These are phyloP conservation scores for Sitta carolinensis DNA, from an alignment of 2,797 vertebrate genomes.

Conservation along the genomic window DNA sequence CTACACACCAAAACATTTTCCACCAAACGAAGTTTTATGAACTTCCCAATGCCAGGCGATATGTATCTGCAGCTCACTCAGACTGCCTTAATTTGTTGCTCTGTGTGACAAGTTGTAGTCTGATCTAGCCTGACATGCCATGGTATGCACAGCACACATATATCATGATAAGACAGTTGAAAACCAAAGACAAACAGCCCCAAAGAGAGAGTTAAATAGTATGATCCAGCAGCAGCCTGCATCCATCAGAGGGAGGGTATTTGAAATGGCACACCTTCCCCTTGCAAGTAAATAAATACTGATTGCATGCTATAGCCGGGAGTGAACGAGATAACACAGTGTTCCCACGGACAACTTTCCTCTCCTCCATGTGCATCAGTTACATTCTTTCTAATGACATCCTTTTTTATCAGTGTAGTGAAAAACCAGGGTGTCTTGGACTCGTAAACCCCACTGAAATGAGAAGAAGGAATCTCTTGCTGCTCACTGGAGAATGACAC, in stretches of 20 bases:
- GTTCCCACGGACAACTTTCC: not conserved
- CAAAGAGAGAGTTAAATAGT: constrained; percentile 7
- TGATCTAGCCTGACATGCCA: constrained; percentile 54
- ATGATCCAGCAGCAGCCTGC: not conserved
- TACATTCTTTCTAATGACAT: not conserved
- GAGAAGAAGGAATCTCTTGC: not conserved
- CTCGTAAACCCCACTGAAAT: not conserved
- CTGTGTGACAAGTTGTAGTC: constrained; percentile 51
- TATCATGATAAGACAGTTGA: constrained; percentile 50
- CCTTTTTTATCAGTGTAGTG: not conserved
- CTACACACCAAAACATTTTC: constrained; percentile 40
- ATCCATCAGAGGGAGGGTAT: constrained; percentile 11
- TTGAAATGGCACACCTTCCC: constrained; percentile 49
- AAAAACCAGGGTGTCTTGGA: not conserved
- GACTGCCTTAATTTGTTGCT: constrained; percentile 57
- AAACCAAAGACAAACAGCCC: constrained; percentile 51
- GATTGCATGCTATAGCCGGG: not conserved
- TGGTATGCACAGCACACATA: constrained; percentile 20
- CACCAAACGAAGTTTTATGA: constrained; percentile 59
- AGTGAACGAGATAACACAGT: not conserved
- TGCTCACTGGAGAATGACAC: not conserved
- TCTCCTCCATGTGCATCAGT: not conserved
- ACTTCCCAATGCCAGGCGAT: constrained; percentile 23
- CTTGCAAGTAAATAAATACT: not conserved
- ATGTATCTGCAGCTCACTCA: constrained; percentile 51